Percentiles rank a stretch among this genome's conserved stretches.
Conservation (phyloP, 2,888 invertebrate genomes). For the Criorhina ranunculi region DNA sequence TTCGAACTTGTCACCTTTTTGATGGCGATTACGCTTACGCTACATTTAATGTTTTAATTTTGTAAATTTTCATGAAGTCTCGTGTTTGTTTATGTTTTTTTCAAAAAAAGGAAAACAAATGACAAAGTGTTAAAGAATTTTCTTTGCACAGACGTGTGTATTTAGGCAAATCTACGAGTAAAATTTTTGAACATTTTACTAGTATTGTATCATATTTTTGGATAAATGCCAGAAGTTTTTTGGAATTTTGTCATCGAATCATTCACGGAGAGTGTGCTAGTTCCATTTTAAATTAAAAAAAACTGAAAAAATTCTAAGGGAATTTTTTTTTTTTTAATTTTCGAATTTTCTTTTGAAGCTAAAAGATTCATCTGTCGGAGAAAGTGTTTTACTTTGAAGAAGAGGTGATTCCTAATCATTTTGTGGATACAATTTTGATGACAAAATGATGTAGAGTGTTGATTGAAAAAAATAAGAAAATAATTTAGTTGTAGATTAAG, state of each 20-base stretch:
- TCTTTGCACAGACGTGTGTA: not conserved
- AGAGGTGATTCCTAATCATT: slow-evolving; percentile 12
- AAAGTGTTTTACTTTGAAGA: not conserved
- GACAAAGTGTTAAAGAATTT: slow-evolving; percentile 32
- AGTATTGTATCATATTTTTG: slow-evolving; percentile 37
- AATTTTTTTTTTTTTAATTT: not conserved
- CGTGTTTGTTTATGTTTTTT: slow-evolving; percentile 46
- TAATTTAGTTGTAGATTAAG: not conserved
- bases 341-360: not conserved
- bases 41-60: not conserved
- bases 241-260: slow-evolving; percentile 41
- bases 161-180: not conserved
- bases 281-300: not conserved
- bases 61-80: slow-evolving; percentile 2
- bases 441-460: not conserved
- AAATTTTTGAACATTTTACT: slow-evolving; percentile 2
- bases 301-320: not conserved
- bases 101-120: slow-evolving; percentile 16
- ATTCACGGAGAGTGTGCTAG: slow-evolving; percentile 35
- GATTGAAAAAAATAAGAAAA: not conserved
- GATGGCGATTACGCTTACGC: slow-evolving; percentile 8
- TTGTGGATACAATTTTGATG: slow-evolving; percentile 8
- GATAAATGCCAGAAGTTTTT: slow-evolving; percentile 40
- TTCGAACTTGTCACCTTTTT: slow-evolving; percentile 36
- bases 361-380: slow-evolving; percentile 17